Evolutionary conservation across 2,797 vertebrate genomes (phyloP), one percentile per base, ranked within the genome.

Genomic region (Sorex maritimensis): DNA sequence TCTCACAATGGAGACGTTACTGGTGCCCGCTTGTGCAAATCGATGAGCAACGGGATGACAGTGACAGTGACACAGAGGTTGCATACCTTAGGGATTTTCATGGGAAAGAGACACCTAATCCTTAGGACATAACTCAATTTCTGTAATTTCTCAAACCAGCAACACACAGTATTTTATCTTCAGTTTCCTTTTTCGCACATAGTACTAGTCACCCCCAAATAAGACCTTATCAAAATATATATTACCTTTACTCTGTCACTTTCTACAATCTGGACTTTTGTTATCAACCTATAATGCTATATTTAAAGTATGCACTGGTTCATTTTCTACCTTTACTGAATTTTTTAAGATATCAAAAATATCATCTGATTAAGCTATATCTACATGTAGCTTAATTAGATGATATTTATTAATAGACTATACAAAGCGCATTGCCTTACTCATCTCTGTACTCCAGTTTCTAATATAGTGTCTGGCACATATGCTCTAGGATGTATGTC

Each of bases 51-150:
- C 2, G 34, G 34, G 34, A 34, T 34, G 34, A 34, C 34, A 34
- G 34, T 34, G 34, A 34, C 34, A 34, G 34, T 34, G 34, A 34
- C 2, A 34, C 34, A 34, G 34, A 34, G 34, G 2, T 34, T 34
- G 34, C 34, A 34, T 73, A 86, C 30, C 61, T 94, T 68, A 73
- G 58, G 26, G 88, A 28, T 67, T 72, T 82, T 93, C 24, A 73
- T 74, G 21, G 44, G 75, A 91, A 86, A 21, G 65, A 75, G 41
- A 61, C 24, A 52, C 46, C 15, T 13, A 74, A 6, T 63, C 6
- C 49, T 4, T 12, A 55, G 34, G 82, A 8, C 30, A 55, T 11
- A 2, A 7, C 11, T 86, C 10, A 79, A 15, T 21, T 69, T 30
- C 49, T 79, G 19, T 80, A 49, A 55, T 88, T 52, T 88, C 72